These are phyloP conservation scores for Epizoanthus rinbou DNA, from an alignment of 92 coral and sea anemone genomes.

Conservation along the genomic window DNA sequence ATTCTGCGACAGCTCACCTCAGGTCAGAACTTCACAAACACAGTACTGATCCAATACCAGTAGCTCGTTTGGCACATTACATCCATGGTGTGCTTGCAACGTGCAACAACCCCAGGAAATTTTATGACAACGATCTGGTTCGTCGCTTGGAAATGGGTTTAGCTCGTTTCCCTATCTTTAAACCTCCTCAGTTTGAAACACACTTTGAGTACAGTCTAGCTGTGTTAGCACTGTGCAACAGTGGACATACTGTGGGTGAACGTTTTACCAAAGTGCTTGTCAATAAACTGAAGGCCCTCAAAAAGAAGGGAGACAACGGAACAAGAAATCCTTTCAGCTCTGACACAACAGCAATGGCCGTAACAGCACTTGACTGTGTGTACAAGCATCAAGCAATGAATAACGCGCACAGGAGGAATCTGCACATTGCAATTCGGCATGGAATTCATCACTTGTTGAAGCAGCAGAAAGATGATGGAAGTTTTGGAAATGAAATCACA, in stretches of 20 bases:
- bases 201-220: conserved; percentile 4
- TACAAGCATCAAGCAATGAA: background rate
- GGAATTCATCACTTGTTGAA: background rate
- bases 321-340: background rate
- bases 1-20: background rate
- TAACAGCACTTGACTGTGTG: conserved; percentile 18
- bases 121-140: background rate
- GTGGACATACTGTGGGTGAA: background rate
- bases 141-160: background rate
- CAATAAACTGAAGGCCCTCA: background rate
- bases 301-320: background rate
- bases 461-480: background rate
- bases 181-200: background rate
- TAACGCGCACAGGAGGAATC: background rate
- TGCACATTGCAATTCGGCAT: background rate
- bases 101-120: conserved; percentile 10
- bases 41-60: background rate
- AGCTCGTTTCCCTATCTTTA: background rate
- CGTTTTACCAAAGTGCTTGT: background rate
- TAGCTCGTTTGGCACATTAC: conserved; percentile 15
- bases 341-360: conserved; percentile 22
- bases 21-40: conserved; percentile 11
- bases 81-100: conserved; percentile 36
- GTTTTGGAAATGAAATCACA: conserved; percentile 43
- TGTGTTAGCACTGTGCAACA: conserved; percentile 29